These are phyloP conservation scores for Elephantulus edwardii DNA, from an alignment of 2,113 vertebrate species.

Conservation along the genomic window DNA sequence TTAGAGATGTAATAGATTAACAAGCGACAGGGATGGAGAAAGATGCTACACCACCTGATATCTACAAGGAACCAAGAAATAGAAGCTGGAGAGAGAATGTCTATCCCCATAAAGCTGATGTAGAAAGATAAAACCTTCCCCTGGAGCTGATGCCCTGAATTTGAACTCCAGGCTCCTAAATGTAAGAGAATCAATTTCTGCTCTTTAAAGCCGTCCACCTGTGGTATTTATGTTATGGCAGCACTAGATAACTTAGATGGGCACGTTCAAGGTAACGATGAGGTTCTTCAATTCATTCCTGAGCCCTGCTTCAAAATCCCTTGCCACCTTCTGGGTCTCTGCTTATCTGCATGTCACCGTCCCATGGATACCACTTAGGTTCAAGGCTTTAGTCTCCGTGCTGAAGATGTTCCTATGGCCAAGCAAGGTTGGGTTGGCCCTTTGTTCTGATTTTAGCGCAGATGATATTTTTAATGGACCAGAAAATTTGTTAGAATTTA, in stretches of 20 bases:
- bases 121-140: not conserved
- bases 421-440: not conserved
- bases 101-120: not conserved
- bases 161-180: not conserved
- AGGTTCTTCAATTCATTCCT: not conserved
- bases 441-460: not conserved
- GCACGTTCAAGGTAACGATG: not conserved
- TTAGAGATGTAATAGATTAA: not conserved
- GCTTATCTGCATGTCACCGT: rapidly evolving
- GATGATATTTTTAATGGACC: not conserved
- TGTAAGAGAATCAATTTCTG: not conserved
- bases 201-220: not conserved
- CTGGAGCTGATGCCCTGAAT: not conserved
- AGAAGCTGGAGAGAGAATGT: not conserved
- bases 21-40: not conserved
- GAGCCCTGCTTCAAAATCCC: not conserved
- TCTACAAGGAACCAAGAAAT: not conserved
- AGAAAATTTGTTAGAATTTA: not conserved
- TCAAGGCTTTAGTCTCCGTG: not conserved
- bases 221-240: not conserved
- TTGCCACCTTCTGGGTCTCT: not conserved
- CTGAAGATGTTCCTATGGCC: not conserved
- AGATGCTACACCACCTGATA: not conserved
- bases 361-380: rapidly evolving
- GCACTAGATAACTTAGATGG: not conserved